Evolutionary conservation across 2,888 invertebrate genomes (phyloP), one percentile per base, ranked within the genome.

Genomic region (Flexamia atlantica): DNA sequence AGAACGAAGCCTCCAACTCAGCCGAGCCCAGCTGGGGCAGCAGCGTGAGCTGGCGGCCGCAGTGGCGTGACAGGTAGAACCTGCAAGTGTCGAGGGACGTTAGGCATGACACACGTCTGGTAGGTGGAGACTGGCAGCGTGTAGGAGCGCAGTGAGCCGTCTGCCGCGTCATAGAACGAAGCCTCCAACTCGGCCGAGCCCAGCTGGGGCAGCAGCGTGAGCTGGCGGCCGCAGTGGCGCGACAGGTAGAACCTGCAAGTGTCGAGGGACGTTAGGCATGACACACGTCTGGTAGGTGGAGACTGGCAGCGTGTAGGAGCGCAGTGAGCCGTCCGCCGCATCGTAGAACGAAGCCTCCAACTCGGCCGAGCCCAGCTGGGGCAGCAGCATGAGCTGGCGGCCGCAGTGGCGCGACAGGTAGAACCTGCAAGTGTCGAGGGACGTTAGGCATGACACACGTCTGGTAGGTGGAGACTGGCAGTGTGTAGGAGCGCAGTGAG

Each of bases 371-470:
- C 99, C 98, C 89, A 99, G 93, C 92, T 99, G 98, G 85, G 99
- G 98, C 91, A 99, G 99, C 87, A 99, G 92, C 32, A 98, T 98
- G 89, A 99, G 92, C 91, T 99, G 98, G 86, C 99, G 94, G 42
- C 99, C 99, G 87, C 97, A 98, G 92, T 99, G 99, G 92, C 99
- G 99, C 87, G 95, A 97, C 88, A 99, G 93, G 92, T 99, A 99
- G 92, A 99, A 99, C 90, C 97, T 97, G 89, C 76, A 89, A n/a
- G n/a, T n/a, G n/a, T n/a, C n/a, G n/a, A n/a, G n/a, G n/a, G n/a
- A n/a, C n/a, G n/a, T n/a, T n/a, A n/a, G n/a, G n/a, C n/a, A n/a
- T 99, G 88, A 98, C 95, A 90, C 97, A 97, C 98, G 98, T 98
- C 93, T 98, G 95, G 89, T 96, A 96, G 14, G 96, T 96, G 36